Conservation (phyloP, 2,797 vertebrate genomes). For the Neoniphon sammara region DNA sequence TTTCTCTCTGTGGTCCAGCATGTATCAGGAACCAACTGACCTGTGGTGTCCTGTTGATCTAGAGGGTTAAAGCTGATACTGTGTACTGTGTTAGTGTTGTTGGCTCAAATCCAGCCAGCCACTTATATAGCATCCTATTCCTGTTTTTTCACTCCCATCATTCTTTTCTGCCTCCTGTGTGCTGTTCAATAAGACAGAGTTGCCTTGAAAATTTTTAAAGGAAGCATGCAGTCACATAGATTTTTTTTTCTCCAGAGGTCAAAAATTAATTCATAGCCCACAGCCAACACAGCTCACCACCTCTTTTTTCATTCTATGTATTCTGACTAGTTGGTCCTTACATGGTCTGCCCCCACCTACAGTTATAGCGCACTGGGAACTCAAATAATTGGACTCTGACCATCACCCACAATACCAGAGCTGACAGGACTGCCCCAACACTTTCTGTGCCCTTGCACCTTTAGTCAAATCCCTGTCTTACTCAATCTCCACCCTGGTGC, state of each 20-base stretch:
- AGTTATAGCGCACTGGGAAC: slow-evolving; percentile 3
- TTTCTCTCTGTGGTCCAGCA: too few species aligned
- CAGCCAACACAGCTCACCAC: not conserved
- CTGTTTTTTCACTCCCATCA: not conserved
- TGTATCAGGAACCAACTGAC: too few species aligned
- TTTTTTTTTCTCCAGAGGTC: slow-evolving; percentile 25
- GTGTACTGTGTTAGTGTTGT: too few species aligned
- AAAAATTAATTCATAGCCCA: slow-evolving; percentile 13
- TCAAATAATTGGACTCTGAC: slow-evolving; percentile 34
- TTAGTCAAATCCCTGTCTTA: slow-evolving; percentile 39
- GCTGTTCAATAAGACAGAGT: not conserved
- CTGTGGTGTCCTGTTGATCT: too few species aligned
- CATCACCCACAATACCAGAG: not conserved
- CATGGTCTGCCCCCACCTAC: slow-evolving; percentile 22
- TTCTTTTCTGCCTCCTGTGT: not conserved
- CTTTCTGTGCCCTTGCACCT: slow-evolving; percentile 28
- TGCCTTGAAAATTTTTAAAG: not conserved
- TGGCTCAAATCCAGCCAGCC: not conserved
- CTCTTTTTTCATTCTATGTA: slow-evolving; percentile 3
- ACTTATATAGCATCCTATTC: not conserved
- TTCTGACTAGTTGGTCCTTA: slow-evolving; percentile 12
- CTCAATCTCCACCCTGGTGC: slow-evolving; percentile 9
- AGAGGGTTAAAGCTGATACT: too few species aligned
- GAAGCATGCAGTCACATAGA: not conserved
- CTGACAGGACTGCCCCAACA: slow-evolving; percentile 15